Conservation (phyloP, 2,797 vertebrate genomes). For the Sardinella longiceps region DNA sequence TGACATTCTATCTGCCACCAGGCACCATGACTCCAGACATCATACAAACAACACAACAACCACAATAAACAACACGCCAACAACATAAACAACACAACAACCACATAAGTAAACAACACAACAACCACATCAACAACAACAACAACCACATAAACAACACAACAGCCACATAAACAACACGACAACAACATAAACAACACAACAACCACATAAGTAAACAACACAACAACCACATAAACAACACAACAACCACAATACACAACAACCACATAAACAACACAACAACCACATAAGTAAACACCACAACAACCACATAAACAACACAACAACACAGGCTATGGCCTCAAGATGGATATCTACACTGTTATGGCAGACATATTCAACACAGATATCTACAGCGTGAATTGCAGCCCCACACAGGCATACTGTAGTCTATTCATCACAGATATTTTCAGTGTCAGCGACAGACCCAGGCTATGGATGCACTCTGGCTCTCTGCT, state of each 20-base stretch:
- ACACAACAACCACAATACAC: no score
- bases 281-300: conserved; percentile 9
- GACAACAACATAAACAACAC: neutral
- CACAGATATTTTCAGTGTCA: no score
- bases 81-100: neutral
- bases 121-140: neutral
- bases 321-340: neutral
- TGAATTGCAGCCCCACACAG: neutral
- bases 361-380: neutral
- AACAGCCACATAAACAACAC: neutral
- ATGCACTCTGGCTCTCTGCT: neutral
- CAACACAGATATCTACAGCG: neutral
- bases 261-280: neutral
- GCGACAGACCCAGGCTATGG: no score
- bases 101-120: no score
- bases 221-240: neutral
- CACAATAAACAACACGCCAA: neutral
- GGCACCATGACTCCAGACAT: neutral
- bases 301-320: no score
- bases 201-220: no score
- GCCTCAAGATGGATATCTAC: neutral
- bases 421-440: no score
- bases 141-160: neutral
- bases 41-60: neutral
- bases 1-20: neutral